phyloP scores from a whole-genome alignment of 1,140 invertebrate species.

The Diuraphis noxia region DNA sequence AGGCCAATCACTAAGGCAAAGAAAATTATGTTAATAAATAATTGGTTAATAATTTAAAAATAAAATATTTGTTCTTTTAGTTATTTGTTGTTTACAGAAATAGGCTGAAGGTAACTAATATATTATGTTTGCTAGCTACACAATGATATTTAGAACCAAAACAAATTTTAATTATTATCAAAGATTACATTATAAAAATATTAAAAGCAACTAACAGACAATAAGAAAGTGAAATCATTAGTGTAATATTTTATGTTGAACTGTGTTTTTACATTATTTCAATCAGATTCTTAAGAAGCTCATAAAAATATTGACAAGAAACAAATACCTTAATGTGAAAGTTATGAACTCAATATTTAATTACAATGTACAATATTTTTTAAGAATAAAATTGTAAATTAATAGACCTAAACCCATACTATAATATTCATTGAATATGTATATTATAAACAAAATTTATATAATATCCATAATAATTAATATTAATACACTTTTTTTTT shows the following conservation, averaged over 20 bases:
- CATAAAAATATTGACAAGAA: background rate
- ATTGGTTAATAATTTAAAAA: background rate
- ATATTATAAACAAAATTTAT: too few species aligned
- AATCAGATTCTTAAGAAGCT: background rate
- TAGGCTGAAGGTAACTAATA: background rate
- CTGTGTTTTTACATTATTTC: background rate
- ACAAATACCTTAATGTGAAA: background rate
- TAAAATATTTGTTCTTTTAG: background rate
- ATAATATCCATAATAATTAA: too few species aligned
- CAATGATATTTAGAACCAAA: background rate
- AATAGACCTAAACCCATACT: too few species aligned
- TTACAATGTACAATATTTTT: too few species aligned
- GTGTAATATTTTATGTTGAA: background rate
- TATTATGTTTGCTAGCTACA: background rate
- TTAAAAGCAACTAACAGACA: too few species aligned
- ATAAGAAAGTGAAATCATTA: too few species aligned
- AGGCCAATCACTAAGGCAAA: constrained; percentile 77
- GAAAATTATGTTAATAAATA: constrained; percentile 29
- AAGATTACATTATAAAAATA: background rate
- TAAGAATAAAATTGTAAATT: too few species aligned
- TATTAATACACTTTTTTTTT: background rate
- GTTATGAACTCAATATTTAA: too few species aligned
- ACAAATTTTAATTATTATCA: background rate
- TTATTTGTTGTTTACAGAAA: background rate
- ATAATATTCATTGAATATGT: too few species aligned